Evolutionary conservation across 2,888 invertebrate genomes (phyloP), one percentile per base, ranked within the genome.

Genomic region (Acanthosepion pharaonis): DNA sequence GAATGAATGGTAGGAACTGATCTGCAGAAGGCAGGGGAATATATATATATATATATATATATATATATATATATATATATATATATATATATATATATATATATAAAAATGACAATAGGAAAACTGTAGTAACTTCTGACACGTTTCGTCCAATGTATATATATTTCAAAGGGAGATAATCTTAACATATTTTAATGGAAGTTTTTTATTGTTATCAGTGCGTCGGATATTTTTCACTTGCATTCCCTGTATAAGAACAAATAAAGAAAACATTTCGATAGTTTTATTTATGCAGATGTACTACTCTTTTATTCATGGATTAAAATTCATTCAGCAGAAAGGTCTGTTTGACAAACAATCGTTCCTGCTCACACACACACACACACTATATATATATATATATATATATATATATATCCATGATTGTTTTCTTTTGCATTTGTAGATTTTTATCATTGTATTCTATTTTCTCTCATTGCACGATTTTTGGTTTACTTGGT

Each of bases 321-420:
- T 8, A 91, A 91, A 20, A 91, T 25, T 8, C 2, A 9, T 25
- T 20, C 2, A 91, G 11, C 11, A 8, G 11, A 91, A 20, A 91
- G 11, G 48, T 91, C 15, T 91, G 25, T 91, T 5, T 42, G 5
- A 18, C 18, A 18, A n/a, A 15, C 15, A 23, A 1, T 33, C 15
- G 9, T 9, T 28, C 18, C 6, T 20, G 33, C 33, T 33, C 33
- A 0, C 33, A 33, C 33, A n/a, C n/a, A n/a, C n/a, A n/a, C n/a
- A n/a, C n/a, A n/a, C n/a, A n/a, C n/a, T n/a, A n/a, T n/a, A n/a
- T n/a, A n/a, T n/a, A n/a, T n/a, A n/a, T n/a, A n/a, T n/a, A n/a
- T 91, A 91, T 91, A 91, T 91, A 91, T 91, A 91, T 91, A 91
- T 91, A 42, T 91, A 91, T n/a, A 18, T 91, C 5, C n/a, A 91